Percentiles rank a stretch among this genome's conserved stretches.
phyloP scores from a whole-genome alignment of 2,888 invertebrate species.

The Alviniconcha strummeri region DNA sequence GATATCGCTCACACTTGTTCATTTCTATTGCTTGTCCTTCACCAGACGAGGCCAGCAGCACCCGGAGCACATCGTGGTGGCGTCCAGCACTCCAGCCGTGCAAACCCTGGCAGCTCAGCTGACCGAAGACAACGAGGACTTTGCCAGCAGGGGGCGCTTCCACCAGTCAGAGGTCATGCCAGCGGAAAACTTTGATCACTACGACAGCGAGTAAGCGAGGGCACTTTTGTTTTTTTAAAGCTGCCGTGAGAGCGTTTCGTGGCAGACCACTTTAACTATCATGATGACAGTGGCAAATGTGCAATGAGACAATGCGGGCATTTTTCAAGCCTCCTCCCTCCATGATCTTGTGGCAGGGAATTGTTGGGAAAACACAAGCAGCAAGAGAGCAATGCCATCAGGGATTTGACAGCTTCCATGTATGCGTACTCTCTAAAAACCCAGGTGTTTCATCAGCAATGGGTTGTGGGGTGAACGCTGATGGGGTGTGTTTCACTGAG shows the following conservation, averaged over 20 bases:
- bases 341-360: background rate
- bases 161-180: slow-evolving; percentile 81
- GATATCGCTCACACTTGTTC: too few species aligned
- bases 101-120: slow-evolving; percentile 88
- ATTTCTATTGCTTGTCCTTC: background rate
- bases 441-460: too few species aligned
- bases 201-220: slow-evolving; percentile 46
- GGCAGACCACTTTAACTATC: background rate
- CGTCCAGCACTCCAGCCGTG: slow-evolving; percentile 70
- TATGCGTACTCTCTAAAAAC: too few species aligned
- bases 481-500: too few species aligned
- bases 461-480: too few species aligned
- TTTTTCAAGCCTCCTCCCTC: background rate
- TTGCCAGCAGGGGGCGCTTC: slow-evolving; percentile 91
- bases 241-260: background rate
- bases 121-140: slow-evolving; percentile 96
- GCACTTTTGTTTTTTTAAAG: background rate
- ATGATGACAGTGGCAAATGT: background rate
- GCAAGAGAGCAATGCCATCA: too few species aligned
- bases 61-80: slow-evolving; percentile 72
- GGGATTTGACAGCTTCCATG: too few species aligned
- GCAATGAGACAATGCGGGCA: background rate
- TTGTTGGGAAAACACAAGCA: background rate
- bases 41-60: slow-evolving; percentile 53
- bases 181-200: slow-evolving; percentile 72